Conservation (phyloP, 2,113 vertebrate genomes). For the Dromiciops gliroides region DNA sequence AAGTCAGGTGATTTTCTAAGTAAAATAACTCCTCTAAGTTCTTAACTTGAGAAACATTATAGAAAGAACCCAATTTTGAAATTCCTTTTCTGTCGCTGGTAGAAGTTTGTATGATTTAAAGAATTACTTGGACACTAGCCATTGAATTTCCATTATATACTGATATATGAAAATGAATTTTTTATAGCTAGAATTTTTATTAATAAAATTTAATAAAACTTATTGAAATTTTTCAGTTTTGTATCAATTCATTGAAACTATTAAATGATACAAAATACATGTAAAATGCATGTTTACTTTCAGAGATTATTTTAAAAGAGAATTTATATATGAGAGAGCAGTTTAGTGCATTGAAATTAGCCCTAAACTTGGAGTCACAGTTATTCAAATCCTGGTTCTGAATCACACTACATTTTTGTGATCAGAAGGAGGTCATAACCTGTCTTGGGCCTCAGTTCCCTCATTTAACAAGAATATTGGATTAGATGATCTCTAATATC, state of each 20-base stretch:
- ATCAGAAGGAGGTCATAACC: not conserved
- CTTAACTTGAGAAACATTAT: not conserved
- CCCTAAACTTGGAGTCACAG: not conserved
- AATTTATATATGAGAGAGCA: not conserved
- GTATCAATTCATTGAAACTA: not conserved
- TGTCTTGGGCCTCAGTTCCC: not conserved
- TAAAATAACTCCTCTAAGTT: not conserved
- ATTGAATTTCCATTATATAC: not conserved
- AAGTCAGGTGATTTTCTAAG: not conserved
- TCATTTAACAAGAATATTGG: not conserved
- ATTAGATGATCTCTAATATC: not conserved
- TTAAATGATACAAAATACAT: not conserved
- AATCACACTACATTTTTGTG: not conserved
- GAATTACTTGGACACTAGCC: not conserved
- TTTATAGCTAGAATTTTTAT: not conserved
- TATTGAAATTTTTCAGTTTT: not conserved
- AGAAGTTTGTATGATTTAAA: not conserved
- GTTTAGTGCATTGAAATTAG: not conserved
- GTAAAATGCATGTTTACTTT: not conserved
- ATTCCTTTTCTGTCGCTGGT: not conserved
- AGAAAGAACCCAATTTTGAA: not conserved
- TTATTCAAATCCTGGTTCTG: not conserved
- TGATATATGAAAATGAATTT: slow-evolving; percentile 38
- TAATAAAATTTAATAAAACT: not conserved
- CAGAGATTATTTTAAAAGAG: not conserved